Conservation (phyloP, 2,113 vertebrate species). For the Asarcornis scutulata region DNA sequence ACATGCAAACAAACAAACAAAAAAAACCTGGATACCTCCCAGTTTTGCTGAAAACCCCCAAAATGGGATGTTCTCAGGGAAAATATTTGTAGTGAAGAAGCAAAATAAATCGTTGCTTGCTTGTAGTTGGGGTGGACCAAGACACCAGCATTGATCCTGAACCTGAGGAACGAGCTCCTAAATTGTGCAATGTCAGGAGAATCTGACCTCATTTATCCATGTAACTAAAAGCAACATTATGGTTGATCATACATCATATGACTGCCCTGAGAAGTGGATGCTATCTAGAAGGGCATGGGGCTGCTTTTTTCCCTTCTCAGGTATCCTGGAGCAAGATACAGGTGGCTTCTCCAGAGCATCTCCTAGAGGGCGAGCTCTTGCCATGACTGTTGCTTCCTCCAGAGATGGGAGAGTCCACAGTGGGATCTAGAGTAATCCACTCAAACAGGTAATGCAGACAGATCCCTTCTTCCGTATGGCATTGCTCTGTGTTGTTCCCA, state of each 20-base stretch:
- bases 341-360: neutral
- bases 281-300: neutral
- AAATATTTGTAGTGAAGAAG: neutral
- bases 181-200: rapidly evolving
- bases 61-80: neutral
- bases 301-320: neutral
- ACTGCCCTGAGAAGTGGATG: neutral
- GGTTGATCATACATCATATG: neutral
- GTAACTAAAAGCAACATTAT: neutral
- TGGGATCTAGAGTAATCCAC: neutral
- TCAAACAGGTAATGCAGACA: rapidly evolving
- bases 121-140: neutral
- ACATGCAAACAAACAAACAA: neutral
- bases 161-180: neutral
- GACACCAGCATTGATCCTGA: neutral
- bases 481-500: neutral
- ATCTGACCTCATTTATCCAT: rapidly evolving
- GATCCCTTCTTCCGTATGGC: neutral
- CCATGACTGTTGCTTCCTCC: neutral
- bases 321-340: neutral
- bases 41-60: neutral
- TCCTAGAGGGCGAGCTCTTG: neutral
- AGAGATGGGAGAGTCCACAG: neutral
- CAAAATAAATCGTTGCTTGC: neutral
- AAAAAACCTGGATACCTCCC: neutral